Evolutionary conservation across 2,888 invertebrate species (phyloP), one percentile per base, ranked within the genome.

Genomic region (Cheilosia impressa): DNA sequence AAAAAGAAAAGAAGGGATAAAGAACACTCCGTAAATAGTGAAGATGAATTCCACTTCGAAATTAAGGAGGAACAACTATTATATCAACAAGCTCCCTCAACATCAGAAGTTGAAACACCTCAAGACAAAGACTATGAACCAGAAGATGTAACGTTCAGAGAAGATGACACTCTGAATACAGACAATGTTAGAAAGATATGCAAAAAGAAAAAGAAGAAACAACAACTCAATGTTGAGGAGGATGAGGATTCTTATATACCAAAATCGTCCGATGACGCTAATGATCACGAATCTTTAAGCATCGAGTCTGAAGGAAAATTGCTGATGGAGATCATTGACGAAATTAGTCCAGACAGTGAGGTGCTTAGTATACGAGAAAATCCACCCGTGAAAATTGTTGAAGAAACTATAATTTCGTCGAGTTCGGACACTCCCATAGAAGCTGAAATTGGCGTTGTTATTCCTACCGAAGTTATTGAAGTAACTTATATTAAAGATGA

Each of bases 71-170:
- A 6, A 5, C 0, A n/a, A 43, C n/a, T n/a, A n/a, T 13, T n/a
- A n/a, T 4, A 24, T 10, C 22, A 50, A 4, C 47, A 45, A 55
- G 15, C 24, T 7, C 15, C 75, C 1, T 43, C 72, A 7, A 27
- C 65, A 17, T 85, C 88, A 34, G 88, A 88, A 13, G 94, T 94
- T 68, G 93, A 93, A 24, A 92, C 93, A 47, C 93, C 88, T 7
- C 88, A 88, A 38, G 95, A 94, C 89, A 93, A 93, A 82, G 96
- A 96, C n/a, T 96, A 96, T 89, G 96, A 96, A 90, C 94, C 95
- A 10, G 96, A 91, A 53, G 90, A 95, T 89, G 94, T 94, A 87
- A 93, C 95, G 84, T 94, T 95, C 1, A 93, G 91, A 90, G 91
- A 90, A 9, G 89, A 89, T 15, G 87, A 83, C 6, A 50, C 58